Evolutionary conservation across 2,113 vertebrate genomes (phyloP), one percentile per base, ranked within the genome.

Genomic region (Oryzias melastigma): DNA sequence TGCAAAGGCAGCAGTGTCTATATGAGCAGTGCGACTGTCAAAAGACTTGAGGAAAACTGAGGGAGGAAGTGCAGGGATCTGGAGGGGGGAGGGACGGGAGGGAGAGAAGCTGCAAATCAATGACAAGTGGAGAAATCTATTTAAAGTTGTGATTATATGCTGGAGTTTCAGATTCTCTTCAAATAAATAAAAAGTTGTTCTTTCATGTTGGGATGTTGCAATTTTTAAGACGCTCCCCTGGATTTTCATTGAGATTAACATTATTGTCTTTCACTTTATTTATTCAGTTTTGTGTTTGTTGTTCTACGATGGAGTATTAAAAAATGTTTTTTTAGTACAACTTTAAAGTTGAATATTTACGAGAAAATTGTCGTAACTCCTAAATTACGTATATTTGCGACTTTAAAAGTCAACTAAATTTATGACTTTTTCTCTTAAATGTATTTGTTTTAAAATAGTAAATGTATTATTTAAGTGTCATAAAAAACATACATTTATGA

Each of bases 21-120:
- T 83, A 87, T 85, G 85, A 82, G 83, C 84, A 73, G 87, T 81
- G 35, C 87, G 58, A 84, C 90, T 91, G 91, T 92, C 91, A 92
- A 68, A 58, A 68, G 75, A 58, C 71, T 71, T 73, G 78, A 82
- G 78, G 83, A 68, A 82, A 83, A 89, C 75, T 82, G 76, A 80
- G 62, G 65, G 47, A 73, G 65, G 77, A 75, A 78, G 74, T 71
- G 44, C 49, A 58, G 64, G 67, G 51, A 59, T 63, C 41, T 17
- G 18, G 46, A 58, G 64, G 69, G 42, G 56, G 68, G 81, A 48
- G 77, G 71, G 17, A 45, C 58, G 64, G 77, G 62, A 72, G 66
- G 44, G 54, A 52, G 63, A 56, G 43, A 59, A 69, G 68, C 71
- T 56, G 52, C 66, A 80, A 80, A 81, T 78, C 79, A 78, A 79